Conservation (phyloP, 2,888 invertebrate genomes). For the Cheilosia variabilis region DNA sequence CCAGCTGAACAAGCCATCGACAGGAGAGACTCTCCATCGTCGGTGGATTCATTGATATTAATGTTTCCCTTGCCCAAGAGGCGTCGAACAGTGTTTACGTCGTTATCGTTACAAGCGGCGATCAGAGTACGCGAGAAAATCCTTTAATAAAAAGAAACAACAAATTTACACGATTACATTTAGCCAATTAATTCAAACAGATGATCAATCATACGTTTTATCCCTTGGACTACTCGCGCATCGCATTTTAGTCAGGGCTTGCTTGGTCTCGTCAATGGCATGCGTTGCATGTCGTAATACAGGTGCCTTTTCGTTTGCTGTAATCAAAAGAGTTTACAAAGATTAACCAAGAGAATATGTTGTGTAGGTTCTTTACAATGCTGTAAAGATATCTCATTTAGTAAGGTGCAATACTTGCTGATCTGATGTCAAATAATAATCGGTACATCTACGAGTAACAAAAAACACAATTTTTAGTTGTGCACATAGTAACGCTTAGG, state of each 20-base stretch:
- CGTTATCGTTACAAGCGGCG: slow-evolving; percentile 97
- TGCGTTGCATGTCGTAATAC: slow-evolving; percentile 86
- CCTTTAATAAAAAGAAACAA: slow-evolving; percentile 77
- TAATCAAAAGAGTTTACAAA: slow-evolving; percentile 10
- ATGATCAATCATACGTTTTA: slow-evolving; percentile 83
- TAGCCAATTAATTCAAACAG: background rate
- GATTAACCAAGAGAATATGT: background rate
- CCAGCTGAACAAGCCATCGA: slow-evolving; percentile 99
- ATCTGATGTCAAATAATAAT: no score
- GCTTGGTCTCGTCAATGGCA: slow-evolving; percentile 98
- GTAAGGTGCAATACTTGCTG: no score
- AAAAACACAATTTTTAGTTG: no score
- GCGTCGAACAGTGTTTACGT: slow-evolving; percentile 95
- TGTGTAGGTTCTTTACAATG: background rate
- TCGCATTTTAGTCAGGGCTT: slow-evolving; percentile 97
- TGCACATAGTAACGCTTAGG: no score
- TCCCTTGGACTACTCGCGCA: slow-evolving; percentile 91
- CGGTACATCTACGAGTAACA: no score
- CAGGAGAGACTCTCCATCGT: slow-evolving; percentile 97
- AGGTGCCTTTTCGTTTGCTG: slow-evolving; percentile 83
- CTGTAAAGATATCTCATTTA: background rate
- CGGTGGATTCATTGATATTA: slow-evolving; percentile 97
- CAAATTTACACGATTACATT: background rate
- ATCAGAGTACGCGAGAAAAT: slow-evolving; percentile 89
- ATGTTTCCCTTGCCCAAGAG: slow-evolving; percentile 94